Conservation (phyloP, 2,888 invertebrate species). For the Himalopsyche tibetana region DNA sequence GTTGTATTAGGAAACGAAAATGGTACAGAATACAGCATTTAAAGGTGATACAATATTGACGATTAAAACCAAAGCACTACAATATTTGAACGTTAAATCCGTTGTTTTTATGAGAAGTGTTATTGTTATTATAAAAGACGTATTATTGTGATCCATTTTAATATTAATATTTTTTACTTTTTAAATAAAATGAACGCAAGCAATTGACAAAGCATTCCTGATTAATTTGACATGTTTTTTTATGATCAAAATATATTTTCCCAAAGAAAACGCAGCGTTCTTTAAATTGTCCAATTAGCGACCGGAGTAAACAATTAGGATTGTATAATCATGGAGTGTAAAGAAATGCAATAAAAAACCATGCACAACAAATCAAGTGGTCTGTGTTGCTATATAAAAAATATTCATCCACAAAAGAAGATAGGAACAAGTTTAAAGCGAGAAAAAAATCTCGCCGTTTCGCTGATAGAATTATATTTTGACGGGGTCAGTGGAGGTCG, state of each 20-base stretch:
- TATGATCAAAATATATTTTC: background rate
- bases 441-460: conserved; percentile 3
- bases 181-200: too few species aligned
- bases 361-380: background rate
- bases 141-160: too few species aligned
- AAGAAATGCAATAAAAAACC: conserved; percentile 1
- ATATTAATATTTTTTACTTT: too few species aligned
- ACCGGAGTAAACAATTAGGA: background rate
- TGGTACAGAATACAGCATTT: too few species aligned
- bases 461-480: conserved; percentile 11
- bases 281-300: background rate
- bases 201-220: too few species aligned
- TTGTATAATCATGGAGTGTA: background rate
- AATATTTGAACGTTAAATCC: too few species aligned
- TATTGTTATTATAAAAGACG: too few species aligned
- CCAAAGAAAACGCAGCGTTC: background rate
- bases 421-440: background rate
- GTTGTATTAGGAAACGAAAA: too few species aligned
- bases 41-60: too few species aligned
- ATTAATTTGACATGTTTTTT: too few species aligned
- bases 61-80: too few species aligned
- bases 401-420: conserved; percentile 24
- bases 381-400: background rate
- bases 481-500: conserved; percentile 24
- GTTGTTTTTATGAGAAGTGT: too few species aligned